Conservation (phyloP, 2,797 vertebrate species). For the Glossophaga mutica region DNA sequence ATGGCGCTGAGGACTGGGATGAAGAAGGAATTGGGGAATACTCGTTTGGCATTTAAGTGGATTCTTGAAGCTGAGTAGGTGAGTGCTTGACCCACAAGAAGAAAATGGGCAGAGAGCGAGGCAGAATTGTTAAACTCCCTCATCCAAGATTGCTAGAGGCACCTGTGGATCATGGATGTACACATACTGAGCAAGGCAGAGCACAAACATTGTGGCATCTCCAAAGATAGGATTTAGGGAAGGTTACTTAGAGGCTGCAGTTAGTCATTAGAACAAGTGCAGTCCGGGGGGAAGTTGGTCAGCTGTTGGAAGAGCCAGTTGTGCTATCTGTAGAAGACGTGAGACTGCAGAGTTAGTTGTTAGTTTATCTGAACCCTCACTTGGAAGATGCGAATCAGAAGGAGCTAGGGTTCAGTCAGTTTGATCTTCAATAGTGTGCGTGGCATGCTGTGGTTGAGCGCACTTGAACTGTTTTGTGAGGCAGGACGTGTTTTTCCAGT, state of each 20-base stretch:
- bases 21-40: background rate
- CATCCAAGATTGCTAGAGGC: background rate
- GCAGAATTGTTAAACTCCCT: background rate
- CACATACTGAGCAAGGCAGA: background rate
- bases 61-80: background rate
- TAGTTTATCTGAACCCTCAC: background rate
- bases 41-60: background rate
- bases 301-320: background rate
- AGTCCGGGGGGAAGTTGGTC: background rate
- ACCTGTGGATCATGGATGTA: background rate
- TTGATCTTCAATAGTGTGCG: background rate
- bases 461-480: background rate
- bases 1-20: background rate
- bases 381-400: background rate
- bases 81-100: background rate
- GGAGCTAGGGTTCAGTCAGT: background rate
- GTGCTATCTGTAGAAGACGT: background rate
- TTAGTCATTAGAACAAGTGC: background rate
- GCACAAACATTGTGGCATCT: background rate
- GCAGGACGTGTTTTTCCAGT: background rate
- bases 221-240: background rate
- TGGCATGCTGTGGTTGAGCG: background rate
- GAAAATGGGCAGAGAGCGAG: background rate
- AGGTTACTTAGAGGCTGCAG: background rate
- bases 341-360: background rate